Base-by-base conservation (phyloP, 2,888 invertebrate species). In the Dorcus hopei region DNA sequence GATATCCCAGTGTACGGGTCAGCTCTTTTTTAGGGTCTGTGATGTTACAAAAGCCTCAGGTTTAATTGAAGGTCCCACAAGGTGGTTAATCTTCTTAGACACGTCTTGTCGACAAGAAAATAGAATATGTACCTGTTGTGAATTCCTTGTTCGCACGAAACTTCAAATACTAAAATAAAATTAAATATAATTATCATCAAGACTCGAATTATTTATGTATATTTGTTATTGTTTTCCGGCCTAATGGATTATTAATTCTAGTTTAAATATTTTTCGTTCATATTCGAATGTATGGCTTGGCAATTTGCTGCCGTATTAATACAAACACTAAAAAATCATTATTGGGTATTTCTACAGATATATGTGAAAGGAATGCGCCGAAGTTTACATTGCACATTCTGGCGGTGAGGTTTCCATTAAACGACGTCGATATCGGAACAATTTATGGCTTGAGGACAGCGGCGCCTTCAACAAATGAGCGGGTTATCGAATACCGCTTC, bases 391-490 rank as follows among this genome's bases (percentile, higher is more conserved):
- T 45, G 45, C 23, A 45, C 45, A 45, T 45, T 9, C 45, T 23
- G 9, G 19, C 23, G 45, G 45, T 45, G 45, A 23, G 45, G 23
- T 45, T 45, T 45, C 45, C 45, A 45, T 45, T 45, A 45, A 23
- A 19, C 45, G 9, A 45, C 23, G 45, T 45, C 45, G 45, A 45
- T 45, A 45, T 19, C 19, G 23, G 23, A 45, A 45, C 45, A 45
- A 45, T 45, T 45, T 45, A 45, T 45, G 14, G 45, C 45, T 11
- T 9, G 16, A 11, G 45, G 14, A 11, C 45, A 45, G 16, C 14
- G 14, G 14, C 45, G n/a, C 23, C 45, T 45, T 45, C 45, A 45
- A 45, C 45, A 45, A 45, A 45, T 45, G 45, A 45, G 45, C 19
- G 45, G 26, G 26, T 33, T 33, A 33, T 33, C 26, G 26, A 33